A percentile compares a stretch with the other conserved stretches of the same genome.
Evolutionary conservation across 1,140 invertebrate species (phyloP).

Genomic region (Leptinotarsa lineolata): DNA sequence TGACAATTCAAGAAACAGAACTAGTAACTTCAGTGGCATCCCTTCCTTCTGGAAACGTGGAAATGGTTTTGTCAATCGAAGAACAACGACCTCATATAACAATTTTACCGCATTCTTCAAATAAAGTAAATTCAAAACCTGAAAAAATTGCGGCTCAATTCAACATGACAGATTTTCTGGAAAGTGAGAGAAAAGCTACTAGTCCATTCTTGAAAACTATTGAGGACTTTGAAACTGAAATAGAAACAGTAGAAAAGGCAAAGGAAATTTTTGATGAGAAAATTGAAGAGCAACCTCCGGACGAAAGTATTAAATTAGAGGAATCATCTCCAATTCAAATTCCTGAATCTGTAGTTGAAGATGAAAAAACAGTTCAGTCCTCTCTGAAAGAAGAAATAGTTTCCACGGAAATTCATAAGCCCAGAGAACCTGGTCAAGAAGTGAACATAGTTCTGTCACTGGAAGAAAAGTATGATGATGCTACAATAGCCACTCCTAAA

Average conservation of each 20-base stretch:
- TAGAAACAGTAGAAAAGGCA: neutral
- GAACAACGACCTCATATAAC: constrained; percentile 30
- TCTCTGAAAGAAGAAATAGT: neutral
- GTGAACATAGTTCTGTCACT: constrained; percentile 53
- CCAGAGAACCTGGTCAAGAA: constrained; percentile 37
- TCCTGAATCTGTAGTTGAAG: constrained; percentile 7
- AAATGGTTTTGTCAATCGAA: constrained; percentile 39
- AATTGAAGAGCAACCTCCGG: neutral
- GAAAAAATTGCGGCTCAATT: neutral
- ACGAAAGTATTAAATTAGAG: neutral
- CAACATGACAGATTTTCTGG: constrained; percentile 33
- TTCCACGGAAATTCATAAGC: neutral
- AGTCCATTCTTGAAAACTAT: neutral
- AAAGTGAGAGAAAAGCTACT: constrained; percentile 25
- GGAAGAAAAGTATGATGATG: constrained; percentile 49
- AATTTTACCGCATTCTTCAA: neutral
- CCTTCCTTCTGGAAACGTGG: constrained; percentile 35
- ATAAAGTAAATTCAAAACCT: neutral
- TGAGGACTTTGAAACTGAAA: neutral
- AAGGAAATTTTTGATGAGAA: neutral
- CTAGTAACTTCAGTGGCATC: constrained; percentile 18
- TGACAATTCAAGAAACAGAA: constrained; percentile 23
- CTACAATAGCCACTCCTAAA: constrained; percentile 42
- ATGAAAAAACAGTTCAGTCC: constrained; percentile 33
- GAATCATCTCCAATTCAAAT: constrained; percentile 1